phyloP scores from a whole-genome alignment of 1,140 invertebrate species.

The Lycorma delicatula region DNA sequence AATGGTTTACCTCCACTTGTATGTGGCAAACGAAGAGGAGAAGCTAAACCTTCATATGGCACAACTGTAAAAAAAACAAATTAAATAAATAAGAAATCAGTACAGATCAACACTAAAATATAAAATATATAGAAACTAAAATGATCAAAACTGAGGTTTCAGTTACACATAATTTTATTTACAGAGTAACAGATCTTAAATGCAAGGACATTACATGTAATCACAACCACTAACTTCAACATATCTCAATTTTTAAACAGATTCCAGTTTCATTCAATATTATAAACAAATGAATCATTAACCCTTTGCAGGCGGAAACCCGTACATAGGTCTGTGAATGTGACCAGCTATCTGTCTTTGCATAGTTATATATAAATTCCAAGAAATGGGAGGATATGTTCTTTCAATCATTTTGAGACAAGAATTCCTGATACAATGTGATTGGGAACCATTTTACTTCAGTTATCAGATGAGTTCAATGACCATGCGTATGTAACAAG shows the following conservation, averaged over 20 bases:
- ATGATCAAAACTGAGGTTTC: background rate
- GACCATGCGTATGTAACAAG: no score
- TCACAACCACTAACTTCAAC: background rate
- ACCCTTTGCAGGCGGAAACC: no score
- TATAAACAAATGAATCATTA: no score
- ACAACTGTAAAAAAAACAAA: constrained; percentile 10
- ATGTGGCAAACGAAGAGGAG: constrained; percentile 19
- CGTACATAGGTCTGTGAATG: no score
- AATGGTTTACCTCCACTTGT: constrained; percentile 29
- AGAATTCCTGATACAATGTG: no score
- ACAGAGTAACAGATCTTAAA: background rate
- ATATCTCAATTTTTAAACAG: background rate
- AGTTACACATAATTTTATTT: background rate
- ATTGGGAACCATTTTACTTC: no score
- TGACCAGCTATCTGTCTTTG: no score
- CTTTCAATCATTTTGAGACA: no score
- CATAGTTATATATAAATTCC: no score
- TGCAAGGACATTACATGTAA: background rate
- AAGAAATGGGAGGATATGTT: no score
- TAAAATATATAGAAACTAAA: background rate
- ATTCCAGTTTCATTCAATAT: no score
- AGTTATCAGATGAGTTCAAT: no score
- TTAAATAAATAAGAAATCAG: background rate
- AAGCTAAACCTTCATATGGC: constrained; percentile 27
- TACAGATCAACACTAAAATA: background rate